These are phyloP conservation scores for Vireo altiloquus DNA, from an alignment of 2,113 vertebrate species.

Conservation along the genomic window DNA sequence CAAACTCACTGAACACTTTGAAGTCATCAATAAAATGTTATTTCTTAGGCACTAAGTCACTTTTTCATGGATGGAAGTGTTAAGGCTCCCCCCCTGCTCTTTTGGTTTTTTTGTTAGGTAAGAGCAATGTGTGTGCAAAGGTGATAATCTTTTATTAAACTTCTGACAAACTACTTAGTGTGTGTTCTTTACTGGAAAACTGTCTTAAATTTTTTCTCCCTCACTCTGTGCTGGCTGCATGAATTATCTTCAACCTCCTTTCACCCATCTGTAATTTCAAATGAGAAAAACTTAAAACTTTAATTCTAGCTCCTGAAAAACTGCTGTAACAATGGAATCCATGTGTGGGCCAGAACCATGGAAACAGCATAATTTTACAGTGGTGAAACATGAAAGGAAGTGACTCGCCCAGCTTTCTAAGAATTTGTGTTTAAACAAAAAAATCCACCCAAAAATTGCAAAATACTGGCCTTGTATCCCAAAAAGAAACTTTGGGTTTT, in stretches of 20 bases:
- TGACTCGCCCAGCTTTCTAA: conserved; percentile 14
- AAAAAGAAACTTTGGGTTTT: rapidly evolving
- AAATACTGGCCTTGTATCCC: background rate
- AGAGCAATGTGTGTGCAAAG: background rate
- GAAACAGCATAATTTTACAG: conserved; percentile 10
- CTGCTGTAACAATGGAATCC: background rate
- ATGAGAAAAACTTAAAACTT: background rate
- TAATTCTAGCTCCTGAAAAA: background rate
- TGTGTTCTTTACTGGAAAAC: background rate
- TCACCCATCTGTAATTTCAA: background rate
- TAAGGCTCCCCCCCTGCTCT: rapidly evolving
- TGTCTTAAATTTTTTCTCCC: background rate
- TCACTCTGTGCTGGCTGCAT: background rate
- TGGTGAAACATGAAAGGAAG: background rate
- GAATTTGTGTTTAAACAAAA: background rate
- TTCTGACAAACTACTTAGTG: background rate
- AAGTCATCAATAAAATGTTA: background rate
- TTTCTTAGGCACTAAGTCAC: background rate
- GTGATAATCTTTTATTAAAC: background rate
- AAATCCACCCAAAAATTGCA: background rate
- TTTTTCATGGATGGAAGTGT: background rate
- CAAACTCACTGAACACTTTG: rapidly evolving
- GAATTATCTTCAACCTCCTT: background rate
- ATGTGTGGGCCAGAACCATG: conserved; percentile 41
- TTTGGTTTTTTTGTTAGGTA: no score